phyloP scores from a whole-genome alignment of 1,140 invertebrate species.

The Hetaerina americana region DNA sequence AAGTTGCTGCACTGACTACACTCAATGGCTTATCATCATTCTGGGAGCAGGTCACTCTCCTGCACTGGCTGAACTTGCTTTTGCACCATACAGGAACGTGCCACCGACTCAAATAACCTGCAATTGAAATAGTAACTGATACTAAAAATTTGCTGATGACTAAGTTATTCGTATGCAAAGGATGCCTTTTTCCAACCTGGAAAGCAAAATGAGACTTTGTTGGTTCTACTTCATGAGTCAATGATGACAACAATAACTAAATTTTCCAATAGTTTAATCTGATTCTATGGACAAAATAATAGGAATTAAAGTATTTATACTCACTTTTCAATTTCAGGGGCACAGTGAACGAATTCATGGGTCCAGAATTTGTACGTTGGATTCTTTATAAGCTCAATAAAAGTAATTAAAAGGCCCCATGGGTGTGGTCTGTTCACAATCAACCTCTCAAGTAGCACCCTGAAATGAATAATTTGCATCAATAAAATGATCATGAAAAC shows the following conservation, averaged over 20 bases:
- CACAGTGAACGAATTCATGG: slow-evolving; percentile 97
- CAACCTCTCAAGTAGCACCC: slow-evolving; percentile 89
- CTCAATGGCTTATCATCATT: neutral
- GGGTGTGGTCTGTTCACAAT: slow-evolving; percentile 98
- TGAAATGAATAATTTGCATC: slow-evolving; percentile 26
- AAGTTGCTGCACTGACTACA: neutral
- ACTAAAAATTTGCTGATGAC: slow-evolving; percentile 2
- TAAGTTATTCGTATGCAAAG: neutral
- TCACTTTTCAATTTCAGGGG: slow-evolving; percentile 96
- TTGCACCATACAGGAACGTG: slow-evolving; percentile 82
- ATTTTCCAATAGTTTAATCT: no score
- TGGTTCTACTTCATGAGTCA: neutral
- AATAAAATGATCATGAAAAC: slow-evolving; percentile 7
- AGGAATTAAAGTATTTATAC: no score
- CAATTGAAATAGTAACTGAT: slow-evolving; percentile 26
- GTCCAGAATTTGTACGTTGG: slow-evolving; percentile 98
- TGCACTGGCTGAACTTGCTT: slow-evolving; percentile 46
- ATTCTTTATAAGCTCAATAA: slow-evolving; percentile 98
- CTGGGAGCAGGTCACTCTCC: slow-evolving; percentile 33
- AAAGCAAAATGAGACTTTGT: slow-evolving; percentile 7
- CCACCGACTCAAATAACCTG: slow-evolving; percentile 85
- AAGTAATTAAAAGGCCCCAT: slow-evolving; percentile 97
- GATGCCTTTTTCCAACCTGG: neutral
- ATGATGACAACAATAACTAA: slow-evolving; percentile 13
- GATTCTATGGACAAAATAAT: no score